A percentile compares a stretch with the other conserved stretches of the same genome.
phyloP scores from a whole-genome alignment of 2,888 invertebrate genomes.

The Pasiphila rectangulata region DNA sequence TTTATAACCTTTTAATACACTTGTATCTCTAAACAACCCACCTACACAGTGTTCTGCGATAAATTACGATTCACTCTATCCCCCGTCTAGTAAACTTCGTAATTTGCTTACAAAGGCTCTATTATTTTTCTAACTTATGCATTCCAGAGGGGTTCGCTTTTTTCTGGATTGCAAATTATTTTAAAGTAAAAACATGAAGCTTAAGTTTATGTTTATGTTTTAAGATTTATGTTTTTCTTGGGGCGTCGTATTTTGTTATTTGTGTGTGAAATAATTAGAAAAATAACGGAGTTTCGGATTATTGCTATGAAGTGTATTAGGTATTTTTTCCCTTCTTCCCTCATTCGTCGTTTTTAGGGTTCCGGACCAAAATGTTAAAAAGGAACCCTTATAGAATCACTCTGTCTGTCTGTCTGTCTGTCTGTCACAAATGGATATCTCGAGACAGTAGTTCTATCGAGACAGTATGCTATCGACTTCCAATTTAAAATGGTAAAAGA shows the following conservation, averaged over 20 bases:
- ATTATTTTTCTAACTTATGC: constrained; percentile 34
- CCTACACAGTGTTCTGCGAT: neutral
- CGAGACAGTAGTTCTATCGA: too few relatives aligned
- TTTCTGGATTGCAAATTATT: constrained; percentile 30
- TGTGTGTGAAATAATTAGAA: neutral
- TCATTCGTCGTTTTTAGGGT: too few relatives aligned
- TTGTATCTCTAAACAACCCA: too few relatives aligned
- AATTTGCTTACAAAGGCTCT: constrained; percentile 32
- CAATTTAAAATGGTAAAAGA: too few relatives aligned
- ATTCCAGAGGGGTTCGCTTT: constrained; percentile 27
- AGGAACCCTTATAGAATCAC: too few relatives aligned
- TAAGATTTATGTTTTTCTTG: constrained; percentile 36
- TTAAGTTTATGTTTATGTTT: constrained; percentile 25
- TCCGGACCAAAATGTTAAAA: neutral
- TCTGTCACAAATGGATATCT: too few relatives aligned
- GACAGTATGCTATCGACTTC: too few relatives aligned
- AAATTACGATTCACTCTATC: constrained; percentile 16
- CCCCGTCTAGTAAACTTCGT: constrained; percentile 31
- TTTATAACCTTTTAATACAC: too few relatives aligned
- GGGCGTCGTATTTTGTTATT: constrained; percentile 26
- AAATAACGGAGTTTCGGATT: neutral
- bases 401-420: too few relatives aligned
- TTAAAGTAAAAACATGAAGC: constrained; percentile 28
- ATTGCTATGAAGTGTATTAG: too few relatives aligned
- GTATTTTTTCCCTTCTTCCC: too few relatives aligned